Evolutionary conservation across 92 coral and sea anemone genomes (phyloP), one percentile per base, ranked within the genome.

Genomic region (Metridium senile): DNA sequence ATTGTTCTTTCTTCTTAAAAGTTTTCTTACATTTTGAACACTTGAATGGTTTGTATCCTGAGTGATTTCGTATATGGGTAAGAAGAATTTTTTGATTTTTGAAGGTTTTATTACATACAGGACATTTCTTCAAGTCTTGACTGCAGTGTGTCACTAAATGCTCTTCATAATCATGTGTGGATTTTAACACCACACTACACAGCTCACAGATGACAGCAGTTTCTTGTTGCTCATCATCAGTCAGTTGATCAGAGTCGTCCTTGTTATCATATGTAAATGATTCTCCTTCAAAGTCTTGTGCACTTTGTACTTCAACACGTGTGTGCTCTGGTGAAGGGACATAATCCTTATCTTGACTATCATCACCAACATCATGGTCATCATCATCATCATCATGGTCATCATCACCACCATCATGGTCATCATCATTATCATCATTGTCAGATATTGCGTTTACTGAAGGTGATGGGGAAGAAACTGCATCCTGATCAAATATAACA

Each of bases 1-100:
- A 67, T 21, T 57, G 32, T n/a, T 33, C 30, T 25, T 39, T 26
- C 17, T 34, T 39, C 16, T 51, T 19, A 25, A 58, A 34, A 20
- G 43, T 62, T 23, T 73, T 33, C 11, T 33, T 25, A 33, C 77
- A 72, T 1, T 11, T 19, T 43, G 19, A 0, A 22, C 77, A 72
- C 31, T 72, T 72, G n/a, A 29, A 73, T 16, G 78, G 68, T 21
- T 73, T 73, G 68, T 73, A 58, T 11, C 57, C 51, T 0, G 78
- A 73, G 25, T 73, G 78, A 16, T 17, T 31, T 58, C 78, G 43
- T 73, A 73, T 31, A 26, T 73, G 78, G 28, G 23, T 26, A 1
- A 32, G 46, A 21, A 73, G 52, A 0, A n/a, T 21, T 9, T n/a
- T 33, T 33, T 46, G 56, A 10, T 32, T 16, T 33, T 30, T 33